phyloP scores from a whole-genome alignment of 2,888 invertebrate genomes.

The Macropis europaea region DNA sequence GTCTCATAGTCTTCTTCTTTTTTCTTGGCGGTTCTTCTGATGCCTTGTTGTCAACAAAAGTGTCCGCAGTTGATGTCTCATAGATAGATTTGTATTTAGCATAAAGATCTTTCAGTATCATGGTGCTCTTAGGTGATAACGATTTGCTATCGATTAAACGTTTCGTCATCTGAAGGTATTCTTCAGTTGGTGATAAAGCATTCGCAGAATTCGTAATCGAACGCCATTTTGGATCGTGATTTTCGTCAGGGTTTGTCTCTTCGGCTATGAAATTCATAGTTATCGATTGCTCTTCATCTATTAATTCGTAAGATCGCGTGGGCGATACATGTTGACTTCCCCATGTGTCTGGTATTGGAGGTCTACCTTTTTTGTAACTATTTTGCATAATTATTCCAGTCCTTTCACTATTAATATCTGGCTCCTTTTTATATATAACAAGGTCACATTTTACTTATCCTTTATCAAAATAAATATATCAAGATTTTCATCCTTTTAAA shows the following conservation, averaged over 20 bases:
- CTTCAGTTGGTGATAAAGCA: not conserved
- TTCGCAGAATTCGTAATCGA: not conserved
- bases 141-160: conserved; percentile 13
- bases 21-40: not conserved
- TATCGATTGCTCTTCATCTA: not conserved
- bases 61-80: not conserved
- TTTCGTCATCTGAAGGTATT: conserved; percentile 12
- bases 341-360: conserved; percentile 2
- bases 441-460: no score
- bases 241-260: not conserved
- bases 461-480: no score
- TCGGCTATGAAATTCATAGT: not conserved
- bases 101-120: conserved; percentile 7
- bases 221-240: no score
- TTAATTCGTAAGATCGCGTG: not conserved
- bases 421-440: not conserved
- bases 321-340: conserved; percentile 6
- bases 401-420: not conserved
- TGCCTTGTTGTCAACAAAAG: not conserved
- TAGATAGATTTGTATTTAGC: conserved; percentile 4
- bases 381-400: not conserved
- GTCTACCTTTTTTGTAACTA: not conserved
- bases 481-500: no score
- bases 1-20: no score
- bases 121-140: not conserved